Conservation (phyloP, 2,888 invertebrate species). For the Labia minor region DNA sequence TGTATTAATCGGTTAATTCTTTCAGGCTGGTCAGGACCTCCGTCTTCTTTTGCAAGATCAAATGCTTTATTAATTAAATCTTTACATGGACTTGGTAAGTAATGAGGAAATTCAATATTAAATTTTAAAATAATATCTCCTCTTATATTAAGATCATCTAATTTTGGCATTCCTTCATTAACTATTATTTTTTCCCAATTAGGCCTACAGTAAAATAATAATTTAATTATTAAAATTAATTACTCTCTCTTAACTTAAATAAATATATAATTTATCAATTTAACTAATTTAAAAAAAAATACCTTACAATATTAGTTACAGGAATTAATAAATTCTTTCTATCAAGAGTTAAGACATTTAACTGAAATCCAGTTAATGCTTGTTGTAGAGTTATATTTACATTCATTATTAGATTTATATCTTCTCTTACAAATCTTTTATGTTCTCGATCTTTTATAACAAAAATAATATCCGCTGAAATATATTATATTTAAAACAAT, state of each 20-base stretch:
- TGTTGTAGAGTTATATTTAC: slow-evolving; percentile 52
- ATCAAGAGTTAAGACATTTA: slow-evolving; percentile 59
- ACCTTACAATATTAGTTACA: slow-evolving; percentile 59
- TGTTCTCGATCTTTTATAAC: slow-evolving; percentile 61
- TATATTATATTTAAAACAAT: too few relatives aligned
- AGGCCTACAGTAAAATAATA: slow-evolving; percentile 40
- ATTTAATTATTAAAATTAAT: slow-evolving; percentile 24
- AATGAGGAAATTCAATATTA: slow-evolving; percentile 45
- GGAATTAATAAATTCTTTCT: slow-evolving; percentile 54
- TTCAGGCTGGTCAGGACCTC: slow-evolving; percentile 19
- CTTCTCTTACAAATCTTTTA: slow-evolving; percentile 52
- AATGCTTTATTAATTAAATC: slow-evolving; percentile 28
- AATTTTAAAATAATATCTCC: slow-evolving; percentile 63
- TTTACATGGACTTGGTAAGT: slow-evolving; percentile 42
- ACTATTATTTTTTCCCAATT: slow-evolving; percentile 56
- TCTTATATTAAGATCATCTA: slow-evolving; percentile 47
- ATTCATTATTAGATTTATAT: slow-evolving; percentile 54
- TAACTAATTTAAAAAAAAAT: slow-evolving; percentile 29
- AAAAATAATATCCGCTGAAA: slow-evolving; percentile 61
- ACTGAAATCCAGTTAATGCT: slow-evolving; percentile 56
- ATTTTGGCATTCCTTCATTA: slow-evolving; percentile 62
- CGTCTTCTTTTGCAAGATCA: slow-evolving; percentile 18
- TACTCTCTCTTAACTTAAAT: not conserved
- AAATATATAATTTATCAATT: slow-evolving; percentile 9
- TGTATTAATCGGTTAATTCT: slow-evolving; percentile 21